Base-by-base conservation (phyloP, 2,113 vertebrate genomes). In the Rhinoptilus africanus region DNA sequence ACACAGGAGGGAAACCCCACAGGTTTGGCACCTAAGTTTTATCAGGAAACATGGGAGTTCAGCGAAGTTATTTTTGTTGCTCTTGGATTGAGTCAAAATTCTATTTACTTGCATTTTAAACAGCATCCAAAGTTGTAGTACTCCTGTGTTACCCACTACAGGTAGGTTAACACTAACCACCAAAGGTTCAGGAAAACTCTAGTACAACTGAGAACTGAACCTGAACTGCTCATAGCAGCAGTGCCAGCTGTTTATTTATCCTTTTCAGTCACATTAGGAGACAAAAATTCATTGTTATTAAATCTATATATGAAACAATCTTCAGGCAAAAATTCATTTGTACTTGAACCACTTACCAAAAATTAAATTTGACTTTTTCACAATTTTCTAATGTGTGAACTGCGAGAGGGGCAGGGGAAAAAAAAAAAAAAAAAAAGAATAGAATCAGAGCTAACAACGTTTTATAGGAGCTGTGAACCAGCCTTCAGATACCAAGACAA, bases 401-500 rank as follows among this genome's bases (percentile, higher is more conserved):
- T 8, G 15, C 2, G 10, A 6, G 11, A 4, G 11, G 5, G 17
- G 6, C 6, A 26, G 15, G 23, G 8, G 43, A 8, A 11, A 19
- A 15, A 47, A 21, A 24, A 22, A 14, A 88, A 56, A 8, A 11
- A 19, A 15, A 47, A 21, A 24, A 22, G 18, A 88, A 79, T 2
- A 50, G 20, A 64, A 79, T 68, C 72, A 39, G 23, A 86, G 56
- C 60, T 60, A 68, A 30, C 34, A 68, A 73, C 7, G 4, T 34
- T 89, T 32, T 62, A 50, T 17, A 56, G 41, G 54, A 88, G 30
- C 43, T 91, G 47, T 68, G 66, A 91, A 85, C 7, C 2, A 3
- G 88, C 75, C 63, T 92, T 96, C 91, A 94, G 60, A 56, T 34
- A 89, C 28, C 47, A 77, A 81, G 39, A 94, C 50, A 95, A 91